Percentiles rank a stretch among this genome's conserved stretches.
Conservation (phyloP, 2,113 vertebrate genomes). For the Poeciliopsis occidentalis region DNA sequence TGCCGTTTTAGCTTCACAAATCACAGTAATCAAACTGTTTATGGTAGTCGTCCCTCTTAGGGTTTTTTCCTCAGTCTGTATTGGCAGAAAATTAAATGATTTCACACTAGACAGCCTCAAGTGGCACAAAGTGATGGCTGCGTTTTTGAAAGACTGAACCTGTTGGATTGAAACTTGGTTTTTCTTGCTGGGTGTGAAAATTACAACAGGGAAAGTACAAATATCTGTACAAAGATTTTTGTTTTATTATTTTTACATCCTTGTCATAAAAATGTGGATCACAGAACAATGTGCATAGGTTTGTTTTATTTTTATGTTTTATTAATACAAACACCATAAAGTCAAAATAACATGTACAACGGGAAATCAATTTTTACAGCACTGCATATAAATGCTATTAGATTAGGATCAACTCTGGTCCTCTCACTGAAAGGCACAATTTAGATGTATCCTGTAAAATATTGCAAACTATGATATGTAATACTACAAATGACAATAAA, state of each 20-base stretch:
- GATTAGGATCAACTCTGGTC: too few species aligned
- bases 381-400: too few species aligned
- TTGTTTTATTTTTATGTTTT: too few species aligned
- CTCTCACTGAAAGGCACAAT: too few species aligned
- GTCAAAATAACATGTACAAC: neutral
- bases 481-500: too few species aligned
- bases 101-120: conserved; percentile 2
- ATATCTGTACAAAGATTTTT: neutral
- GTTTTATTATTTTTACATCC: too few species aligned
- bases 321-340: neutral
- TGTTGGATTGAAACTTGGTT: neutral
- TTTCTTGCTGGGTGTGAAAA: neutral
- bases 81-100: conserved; percentile 3
- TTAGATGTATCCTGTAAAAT: too few species aligned
- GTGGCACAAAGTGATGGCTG: conserved; percentile 11
- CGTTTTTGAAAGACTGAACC: neutral
- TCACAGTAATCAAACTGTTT: neutral
- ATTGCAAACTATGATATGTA: too few species aligned
- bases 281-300: too few species aligned
- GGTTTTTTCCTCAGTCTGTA: neutral
- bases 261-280: too few species aligned
- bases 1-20: neutral
- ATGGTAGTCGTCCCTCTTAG: neutral
- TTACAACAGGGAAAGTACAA: neutral
- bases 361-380: too few species aligned